Conservation (phyloP, 1,140 invertebrate genomes). For the Magallana ariakensis region DNA sequence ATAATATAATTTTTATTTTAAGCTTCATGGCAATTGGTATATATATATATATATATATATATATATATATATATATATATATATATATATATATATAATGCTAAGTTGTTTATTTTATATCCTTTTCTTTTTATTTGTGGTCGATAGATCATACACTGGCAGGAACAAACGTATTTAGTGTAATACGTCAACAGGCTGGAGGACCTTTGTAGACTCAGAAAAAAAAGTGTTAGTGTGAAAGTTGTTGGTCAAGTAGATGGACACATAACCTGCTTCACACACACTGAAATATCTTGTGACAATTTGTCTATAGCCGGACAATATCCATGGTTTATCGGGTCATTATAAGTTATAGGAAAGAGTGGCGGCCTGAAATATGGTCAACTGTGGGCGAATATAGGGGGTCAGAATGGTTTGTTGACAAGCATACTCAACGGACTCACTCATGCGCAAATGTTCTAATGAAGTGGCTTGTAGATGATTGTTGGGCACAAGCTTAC, state of each 20-base stretch:
- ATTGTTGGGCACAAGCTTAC: constrained; percentile 40
- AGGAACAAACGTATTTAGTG: neutral
- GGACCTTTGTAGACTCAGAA: neutral
- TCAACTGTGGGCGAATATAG: constrained; percentile 38
- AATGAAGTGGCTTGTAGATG: constrained; percentile 44
- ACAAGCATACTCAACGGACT: constrained; percentile 29
- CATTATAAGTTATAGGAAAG: constrained; percentile 22
- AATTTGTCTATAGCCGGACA: constrained; percentile 11
- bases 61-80: too few relatives aligned
- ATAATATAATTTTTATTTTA: too few relatives aligned
- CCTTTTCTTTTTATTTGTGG: too few relatives aligned
- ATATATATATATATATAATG: too few relatives aligned
- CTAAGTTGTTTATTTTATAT: too few relatives aligned
- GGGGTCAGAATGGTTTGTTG: constrained; percentile 52
- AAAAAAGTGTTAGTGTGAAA: neutral
- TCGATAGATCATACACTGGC: neutral
- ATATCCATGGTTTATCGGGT: constrained; percentile 22
- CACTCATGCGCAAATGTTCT: neutral
- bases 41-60: too few relatives aligned
- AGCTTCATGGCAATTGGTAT: too few relatives aligned
- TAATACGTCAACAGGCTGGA: neutral
- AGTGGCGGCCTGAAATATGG: constrained; percentile 55
- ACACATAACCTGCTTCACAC: constrained; percentile 10
- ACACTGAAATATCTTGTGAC: neutral
- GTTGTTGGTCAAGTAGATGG: neutral